phyloP scores from a whole-genome alignment of 2,113 vertebrate genomes.

The Gorsachius goisagi region DNA sequence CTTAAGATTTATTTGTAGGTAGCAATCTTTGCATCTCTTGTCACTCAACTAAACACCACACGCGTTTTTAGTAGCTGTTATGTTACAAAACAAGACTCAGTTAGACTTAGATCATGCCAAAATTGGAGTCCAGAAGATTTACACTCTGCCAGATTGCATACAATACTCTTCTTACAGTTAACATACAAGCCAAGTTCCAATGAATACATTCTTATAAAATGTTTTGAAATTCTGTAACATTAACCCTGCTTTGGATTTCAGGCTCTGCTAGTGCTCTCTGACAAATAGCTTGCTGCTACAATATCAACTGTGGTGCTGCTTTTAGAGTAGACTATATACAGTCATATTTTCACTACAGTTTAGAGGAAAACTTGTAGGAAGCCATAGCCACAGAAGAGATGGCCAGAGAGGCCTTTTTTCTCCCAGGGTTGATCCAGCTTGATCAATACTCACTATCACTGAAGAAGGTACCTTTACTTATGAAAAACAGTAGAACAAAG shows the following conservation, averaged over 20 bases:
- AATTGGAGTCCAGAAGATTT: conserved; percentile 11
- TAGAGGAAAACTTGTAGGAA: neutral
- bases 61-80: neutral
- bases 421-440: neutral
- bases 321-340: neutral
- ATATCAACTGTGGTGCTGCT: neutral
- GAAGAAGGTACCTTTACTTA: neutral
- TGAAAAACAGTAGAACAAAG: neutral
- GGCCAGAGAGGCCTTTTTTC: neutral
- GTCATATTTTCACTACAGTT: neutral
- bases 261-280: neutral
- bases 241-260: neutral
- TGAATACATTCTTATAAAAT: conserved; percentile 1
- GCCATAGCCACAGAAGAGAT: neutral
- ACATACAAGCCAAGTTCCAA: neutral
- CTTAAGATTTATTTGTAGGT: conserved; percentile 16
- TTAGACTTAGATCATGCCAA: neutral
- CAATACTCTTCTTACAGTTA: neutral
- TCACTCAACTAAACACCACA: neutral
- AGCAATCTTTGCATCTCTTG: neutral
- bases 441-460: neutral
- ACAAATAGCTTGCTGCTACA: neutral
- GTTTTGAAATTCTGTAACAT: neutral
- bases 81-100: neutral
- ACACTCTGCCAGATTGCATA: neutral